Evolutionary conservation across 2,888 invertebrate species (phyloP), one percentile per base, ranked within the genome.

Genomic region (Therioaphis trifolii): DNA sequence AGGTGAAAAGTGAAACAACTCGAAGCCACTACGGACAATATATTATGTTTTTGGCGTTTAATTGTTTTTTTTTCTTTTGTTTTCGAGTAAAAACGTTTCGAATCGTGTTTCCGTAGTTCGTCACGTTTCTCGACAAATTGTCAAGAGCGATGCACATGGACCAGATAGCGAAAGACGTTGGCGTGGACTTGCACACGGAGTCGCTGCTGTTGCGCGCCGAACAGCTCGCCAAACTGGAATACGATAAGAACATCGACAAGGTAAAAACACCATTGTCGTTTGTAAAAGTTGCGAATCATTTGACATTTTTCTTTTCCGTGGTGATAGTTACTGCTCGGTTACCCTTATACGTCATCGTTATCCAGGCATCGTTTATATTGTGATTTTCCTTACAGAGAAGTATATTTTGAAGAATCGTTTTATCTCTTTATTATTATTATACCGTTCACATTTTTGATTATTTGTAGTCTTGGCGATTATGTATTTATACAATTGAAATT

Each of bases 121-220:
- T 94, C 88, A 93, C 93, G 87, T 96, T 95, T 89, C 90, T 97
- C 88, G 95, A 96, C 88, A 92, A 94, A 84, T 89, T 97, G 85
- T 94, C 94, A 86, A 91, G 94, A 87, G 93, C 94, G 58, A 91
- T 97, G 88, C 95, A 94, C 89, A 93, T 95, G 92, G 95, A 95
- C 87, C 94, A 94, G 89, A 92, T 95, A 87, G 93, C 94, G 40
- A 91, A 93, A 87, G 95, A 95, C 88, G 91, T 94, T 85, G 95
- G 95, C 12, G 91, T 95, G 85, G 95, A 95, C 88, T 91, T 95
- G 87, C 94, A 94, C 87, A 93, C 95, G 0, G 96, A 97, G 87
- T 94, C 95, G 72, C 90, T 97, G 85, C 89, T 96, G 84, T 93
- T 95, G 85, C 91, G 96, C 63, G 95, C 95, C 2, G 95, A 97